Percentiles rank a stretch among this genome's conserved stretches.
Evolutionary conservation across 2,113 vertebrate genomes (phyloP).

Genomic region (Crotalus horridus): DNA sequence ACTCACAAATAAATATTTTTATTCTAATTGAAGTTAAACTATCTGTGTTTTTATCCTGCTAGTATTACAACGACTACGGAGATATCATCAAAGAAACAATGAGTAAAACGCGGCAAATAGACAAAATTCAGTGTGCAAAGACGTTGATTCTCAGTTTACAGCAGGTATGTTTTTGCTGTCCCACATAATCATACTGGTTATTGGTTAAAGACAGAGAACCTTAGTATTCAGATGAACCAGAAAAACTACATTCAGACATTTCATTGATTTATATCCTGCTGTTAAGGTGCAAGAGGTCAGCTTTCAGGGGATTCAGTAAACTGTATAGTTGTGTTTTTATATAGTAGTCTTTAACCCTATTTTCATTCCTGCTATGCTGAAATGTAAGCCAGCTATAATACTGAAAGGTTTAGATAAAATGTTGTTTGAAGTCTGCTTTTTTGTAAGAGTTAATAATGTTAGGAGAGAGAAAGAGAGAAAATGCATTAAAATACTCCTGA

Average conservation of each 20-base stretch:
- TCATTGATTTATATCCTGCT: background rate
- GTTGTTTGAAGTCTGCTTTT: background rate
- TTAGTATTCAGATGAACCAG: background rate
- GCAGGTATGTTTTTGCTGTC: constrained; percentile 78
- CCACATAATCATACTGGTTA: background rate
- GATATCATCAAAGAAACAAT: constrained; percentile 99
- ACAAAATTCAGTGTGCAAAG: constrained; percentile 99
- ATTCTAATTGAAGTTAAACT: background rate
- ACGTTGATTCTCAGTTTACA: constrained; percentile 98
- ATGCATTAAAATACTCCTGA: background rate
- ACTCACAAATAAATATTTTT: background rate
- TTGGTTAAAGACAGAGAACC: background rate
- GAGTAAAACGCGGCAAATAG: constrained; percentile 97
- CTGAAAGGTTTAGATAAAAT: background rate
- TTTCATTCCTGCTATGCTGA: background rate
- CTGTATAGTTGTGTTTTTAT: background rate
- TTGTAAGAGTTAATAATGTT: background rate
- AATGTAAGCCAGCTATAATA: background rate
- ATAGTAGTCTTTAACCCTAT: background rate
- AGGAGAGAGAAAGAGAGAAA: background rate
- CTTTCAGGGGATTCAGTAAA: background rate
- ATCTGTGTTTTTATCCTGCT: constrained; percentile 31
- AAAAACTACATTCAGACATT: background rate
- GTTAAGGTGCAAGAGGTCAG: background rate
- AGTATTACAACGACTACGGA: constrained; percentile 99